Evolutionary conservation across 2,888 invertebrate genomes (phyloP).

Genomic region (Elegia similella): DNA sequence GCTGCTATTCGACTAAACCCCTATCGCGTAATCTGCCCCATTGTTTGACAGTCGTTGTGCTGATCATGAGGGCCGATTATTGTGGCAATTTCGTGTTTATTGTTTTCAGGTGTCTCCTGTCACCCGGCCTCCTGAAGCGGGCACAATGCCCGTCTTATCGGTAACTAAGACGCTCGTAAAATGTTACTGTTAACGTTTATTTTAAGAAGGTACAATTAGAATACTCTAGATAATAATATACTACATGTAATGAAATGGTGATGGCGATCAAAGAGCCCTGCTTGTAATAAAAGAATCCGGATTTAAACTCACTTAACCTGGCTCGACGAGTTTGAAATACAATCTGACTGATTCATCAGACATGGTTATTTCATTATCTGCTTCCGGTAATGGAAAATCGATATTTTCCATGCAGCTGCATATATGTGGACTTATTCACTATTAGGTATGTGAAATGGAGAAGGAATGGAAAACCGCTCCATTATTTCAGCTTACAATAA

Average conservation of each 20-base stretch:
- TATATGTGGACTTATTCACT: too few species aligned
- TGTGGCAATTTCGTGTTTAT: slow-evolving; percentile 77
- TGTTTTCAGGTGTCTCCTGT: slow-evolving; percentile 75
- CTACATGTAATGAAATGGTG: not conserved
- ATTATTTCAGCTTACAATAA: too few species aligned
- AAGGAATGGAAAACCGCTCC: too few species aligned
- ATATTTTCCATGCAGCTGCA: too few species aligned
- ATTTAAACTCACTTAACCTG: too few species aligned
- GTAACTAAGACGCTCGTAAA: slow-evolving; percentile 47
- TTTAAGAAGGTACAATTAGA: slow-evolving; percentile 10
- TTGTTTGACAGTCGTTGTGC: slow-evolving; percentile 71
- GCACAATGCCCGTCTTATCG: slow-evolving; percentile 58
- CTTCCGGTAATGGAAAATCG: too few species aligned
- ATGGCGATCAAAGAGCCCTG: too few species aligned
- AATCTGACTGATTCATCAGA: too few species aligned
- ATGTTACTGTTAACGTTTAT: slow-evolving; percentile 42
- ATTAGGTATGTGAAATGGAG: too few species aligned
- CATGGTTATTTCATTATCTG: too few species aligned
- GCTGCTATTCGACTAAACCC: slow-evolving; percentile 78
- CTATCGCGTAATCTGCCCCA: slow-evolving; percentile 77
- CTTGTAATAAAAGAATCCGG: too few species aligned
- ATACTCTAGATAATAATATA: not conserved
- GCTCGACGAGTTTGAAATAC: too few species aligned
- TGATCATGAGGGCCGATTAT: slow-evolving; percentile 78
- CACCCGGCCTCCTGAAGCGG: slow-evolving; percentile 50